phyloP scores from a whole-genome alignment of 2,113 vertebrate genomes.

The Melanerpes formicivorus region DNA sequence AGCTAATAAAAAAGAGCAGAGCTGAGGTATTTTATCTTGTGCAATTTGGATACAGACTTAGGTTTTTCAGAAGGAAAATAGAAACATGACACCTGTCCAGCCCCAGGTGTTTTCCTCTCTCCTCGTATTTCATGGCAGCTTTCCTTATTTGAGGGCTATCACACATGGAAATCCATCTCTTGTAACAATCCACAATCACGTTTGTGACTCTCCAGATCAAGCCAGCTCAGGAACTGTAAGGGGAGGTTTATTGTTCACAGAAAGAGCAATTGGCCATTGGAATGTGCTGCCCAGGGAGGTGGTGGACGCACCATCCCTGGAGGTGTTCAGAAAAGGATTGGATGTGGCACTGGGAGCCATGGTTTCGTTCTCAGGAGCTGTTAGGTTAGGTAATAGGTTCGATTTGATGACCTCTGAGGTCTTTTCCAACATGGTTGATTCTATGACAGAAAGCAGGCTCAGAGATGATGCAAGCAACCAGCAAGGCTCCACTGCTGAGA shows the following conservation, averaged over 20 bases:
- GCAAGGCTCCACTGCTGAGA: background rate
- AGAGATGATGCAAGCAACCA: background rate
- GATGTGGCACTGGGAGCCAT: too few relatives aligned
- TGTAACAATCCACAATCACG: background rate
- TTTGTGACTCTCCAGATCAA: background rate
- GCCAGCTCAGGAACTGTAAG: background rate
- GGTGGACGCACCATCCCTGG: too few relatives aligned
- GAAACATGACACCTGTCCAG: constrained; percentile 19
- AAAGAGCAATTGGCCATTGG: too few relatives aligned
- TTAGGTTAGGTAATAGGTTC: too few relatives aligned
- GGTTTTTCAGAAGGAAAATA: background rate
- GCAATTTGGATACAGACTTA: background rate
- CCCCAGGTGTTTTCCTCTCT: background rate
- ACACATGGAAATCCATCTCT: background rate
- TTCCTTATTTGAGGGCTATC: constrained; percentile 8
- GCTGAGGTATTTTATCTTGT: background rate
- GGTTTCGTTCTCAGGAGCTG: too few relatives aligned
- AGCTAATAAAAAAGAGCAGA: background rate
- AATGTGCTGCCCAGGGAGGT: too few relatives aligned
- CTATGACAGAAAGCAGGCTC: background rate
- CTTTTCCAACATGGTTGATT: too few relatives aligned
- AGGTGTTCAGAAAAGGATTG: too few relatives aligned
- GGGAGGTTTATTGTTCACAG: background rate
- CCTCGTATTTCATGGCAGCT: background rate
- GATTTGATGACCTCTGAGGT: too few relatives aligned